Evolutionary conservation across 2,888 invertebrate genomes (phyloP), one percentile per base, ranked within the genome.

Genomic region (Pyrrhosoma nymphula): DNA sequence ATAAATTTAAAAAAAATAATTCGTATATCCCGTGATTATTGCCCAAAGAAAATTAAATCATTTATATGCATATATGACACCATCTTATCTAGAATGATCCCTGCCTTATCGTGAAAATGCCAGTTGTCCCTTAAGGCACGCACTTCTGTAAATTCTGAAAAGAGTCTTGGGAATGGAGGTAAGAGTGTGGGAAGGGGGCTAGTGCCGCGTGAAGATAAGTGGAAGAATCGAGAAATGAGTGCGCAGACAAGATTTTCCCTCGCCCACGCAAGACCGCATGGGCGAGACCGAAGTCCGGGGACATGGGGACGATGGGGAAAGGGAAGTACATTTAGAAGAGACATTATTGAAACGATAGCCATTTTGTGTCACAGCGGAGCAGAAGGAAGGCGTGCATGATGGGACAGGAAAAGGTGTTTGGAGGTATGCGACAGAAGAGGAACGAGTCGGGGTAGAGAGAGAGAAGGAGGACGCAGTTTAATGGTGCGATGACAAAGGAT

Each of bases 301-400:
- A n/a, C 60, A 60, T 16, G 16, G 26, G 23, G 56, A 56, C 26
- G 47, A n/a, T 60, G 91, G 26, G 90, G 23, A 39, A 30, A 23
- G 56, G 63, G 26, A 69, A 69, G 93, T 20, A 47, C 69, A 69
- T 63, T 63, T 69, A 30, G 93, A 47, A 26, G 26, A 69, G 69
- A 75, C 75, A 39, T 93, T 93, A 93, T 93, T 93, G 93, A 56
- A 89, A 89, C 89, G 89, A 89, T 47, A 55, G n/a, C 56, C 89
- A 56, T 47, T 89, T 26, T 89, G 89, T 56, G 89, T 56, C 55
- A 56, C 35, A 56, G 47, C 88, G 39, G 47, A 23, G 47, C 3
- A 91, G 39, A 60, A 26, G 93, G 26, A 69, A 3, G 60, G 93
- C 26, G 63, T 82, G 8, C 69, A 69, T 69, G 82, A 82, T 82